Percentiles rank a stretch among this genome's conserved stretches.
Conservation (phyloP, 2,888 invertebrate species). For the Eudemis profundana region DNA sequence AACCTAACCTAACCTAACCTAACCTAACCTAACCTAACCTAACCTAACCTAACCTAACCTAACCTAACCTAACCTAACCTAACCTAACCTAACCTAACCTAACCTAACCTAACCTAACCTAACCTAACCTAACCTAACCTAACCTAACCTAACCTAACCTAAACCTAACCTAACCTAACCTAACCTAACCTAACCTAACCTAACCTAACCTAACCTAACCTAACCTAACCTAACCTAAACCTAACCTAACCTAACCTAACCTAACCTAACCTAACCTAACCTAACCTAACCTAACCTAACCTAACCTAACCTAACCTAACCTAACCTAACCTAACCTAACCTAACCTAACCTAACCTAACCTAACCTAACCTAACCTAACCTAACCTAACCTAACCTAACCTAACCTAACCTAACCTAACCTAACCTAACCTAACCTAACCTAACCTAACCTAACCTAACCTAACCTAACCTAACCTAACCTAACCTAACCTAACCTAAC, state of each 20-base stretch:
- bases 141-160: conserved; percentile 31
- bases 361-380: conserved; percentile 25
- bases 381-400: conserved; percentile 29
- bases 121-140: conserved; percentile 31
- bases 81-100: conserved; percentile 31
- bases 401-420: conserved; percentile 30
- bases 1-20: conserved; percentile 25
- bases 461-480: conserved; percentile 31
- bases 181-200: conserved; percentile 29
- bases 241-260: conserved; percentile 43
- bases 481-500: conserved; percentile 31
- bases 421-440: conserved; percentile 30
- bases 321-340: conserved; percentile 45
- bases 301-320: conserved; percentile 48
- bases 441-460: conserved; percentile 30
- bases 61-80: conserved; percentile 31
- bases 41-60: conserved; percentile 31
- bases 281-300: conserved; percentile 42
- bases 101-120: conserved; percentile 31
- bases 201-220: conserved; percentile 39
- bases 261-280: conserved; percentile 42
- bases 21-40: conserved; percentile 31
- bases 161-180: conserved; percentile 31
- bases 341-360: conserved; percentile 26
- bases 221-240: conserved; percentile 40